Base-by-base conservation (phyloP, 2,797 vertebrate genomes). In the Esox masquinongy region DNA sequence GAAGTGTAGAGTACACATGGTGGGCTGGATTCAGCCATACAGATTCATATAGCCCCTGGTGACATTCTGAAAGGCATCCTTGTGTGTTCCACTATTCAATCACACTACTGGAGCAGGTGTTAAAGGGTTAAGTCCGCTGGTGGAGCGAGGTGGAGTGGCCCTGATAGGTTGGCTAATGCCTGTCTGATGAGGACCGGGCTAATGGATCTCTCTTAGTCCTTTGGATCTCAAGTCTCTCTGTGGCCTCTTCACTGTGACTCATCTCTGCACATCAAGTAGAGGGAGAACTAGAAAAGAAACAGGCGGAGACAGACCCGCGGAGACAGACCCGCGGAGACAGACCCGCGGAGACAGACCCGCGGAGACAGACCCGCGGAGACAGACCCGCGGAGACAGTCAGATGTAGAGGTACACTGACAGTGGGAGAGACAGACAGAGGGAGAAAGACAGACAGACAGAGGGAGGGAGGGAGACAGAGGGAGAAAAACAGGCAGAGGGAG, bases 181-280 rank as follows among this genome's bases (percentile, higher is more conserved):
- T 22, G n/a, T 19, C 7, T 56, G 53, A 56, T 56, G 53, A 56
- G n/a, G 6, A 22, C 53, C n/a, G 53, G 53, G 53, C 53, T 56
- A 56, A 56, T 56, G n/a, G 53, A 22, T n/a, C 53, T 4, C n/a
- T n/a, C 50, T 17, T 53, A 51, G 50, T 51, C 50, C n/a, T 56
- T 22, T 56, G 53, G 19, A 56, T 7, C 50, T 53, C 50, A 53
- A 56, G 53, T 56, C 53, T n/a, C n/a, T 56, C n/a, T 56, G 53
- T 56, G 19, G n/a, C n/a, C n/a, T 56, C 53, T 56, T 22, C 53
- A 56, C 19, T 22, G 19, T 56, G 51, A 56, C 19, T 56, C 83
- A 91, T 92, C 90, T 92, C 53, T 78, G 70, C 26, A 79, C 91
- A 90, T 90, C 88, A 87, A 80, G 80, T 56, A 56, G 53, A n/a